These are phyloP conservation scores for Agrypnia vestita DNA, from an alignment of 1,140 invertebrate genomes.

Conservation along the genomic window DNA sequence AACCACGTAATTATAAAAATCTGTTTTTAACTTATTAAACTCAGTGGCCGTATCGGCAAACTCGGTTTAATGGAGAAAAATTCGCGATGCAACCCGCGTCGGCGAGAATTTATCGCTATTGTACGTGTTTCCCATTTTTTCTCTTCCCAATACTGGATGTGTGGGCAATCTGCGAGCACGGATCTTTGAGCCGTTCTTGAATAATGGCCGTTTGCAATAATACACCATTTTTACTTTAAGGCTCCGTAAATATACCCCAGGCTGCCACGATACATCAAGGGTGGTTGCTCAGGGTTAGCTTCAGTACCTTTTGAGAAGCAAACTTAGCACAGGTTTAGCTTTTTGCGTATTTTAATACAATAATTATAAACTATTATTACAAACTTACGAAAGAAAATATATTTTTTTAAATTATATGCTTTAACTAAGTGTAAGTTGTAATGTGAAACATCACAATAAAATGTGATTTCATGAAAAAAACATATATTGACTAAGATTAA, in stretches of 20 bases:
- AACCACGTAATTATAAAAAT: slow-evolving; percentile 13
- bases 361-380: too few relatives aligned
- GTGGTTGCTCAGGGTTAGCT: slow-evolving; percentile 36
- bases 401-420: too few relatives aligned
- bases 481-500: too few relatives aligned
- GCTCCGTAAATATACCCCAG: slow-evolving; percentile 35
- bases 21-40: slow-evolving; percentile 2
- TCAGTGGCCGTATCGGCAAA: slow-evolving; percentile 21
- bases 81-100: slow-evolving; percentile 56
- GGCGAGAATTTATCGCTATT: slow-evolving; percentile 48
- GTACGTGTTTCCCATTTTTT: slow-evolving; percentile 54
- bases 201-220: slow-evolving; percentile 43
- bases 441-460: too few relatives aligned
- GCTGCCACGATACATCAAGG: slow-evolving; percentile 17
- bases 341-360: too few relatives aligned
- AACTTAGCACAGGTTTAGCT: not conserved
- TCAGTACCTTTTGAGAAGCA: slow-evolving; percentile 25
- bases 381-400: too few relatives aligned
- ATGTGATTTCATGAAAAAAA: too few relatives aligned
- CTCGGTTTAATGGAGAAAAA: slow-evolving; percentile 54
- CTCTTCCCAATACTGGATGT: slow-evolving; percentile 37
- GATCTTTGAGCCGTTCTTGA: slow-evolving; percentile 43
- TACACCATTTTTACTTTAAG: slow-evolving; percentile 43
- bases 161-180: slow-evolving; percentile 33
- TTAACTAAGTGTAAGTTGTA: too few relatives aligned